Percentiles rank a stretch among this genome's conserved stretches.
Evolutionary conservation across 2,797 vertebrate species (phyloP).

Genomic region (Oreortyx pictus): DNA sequence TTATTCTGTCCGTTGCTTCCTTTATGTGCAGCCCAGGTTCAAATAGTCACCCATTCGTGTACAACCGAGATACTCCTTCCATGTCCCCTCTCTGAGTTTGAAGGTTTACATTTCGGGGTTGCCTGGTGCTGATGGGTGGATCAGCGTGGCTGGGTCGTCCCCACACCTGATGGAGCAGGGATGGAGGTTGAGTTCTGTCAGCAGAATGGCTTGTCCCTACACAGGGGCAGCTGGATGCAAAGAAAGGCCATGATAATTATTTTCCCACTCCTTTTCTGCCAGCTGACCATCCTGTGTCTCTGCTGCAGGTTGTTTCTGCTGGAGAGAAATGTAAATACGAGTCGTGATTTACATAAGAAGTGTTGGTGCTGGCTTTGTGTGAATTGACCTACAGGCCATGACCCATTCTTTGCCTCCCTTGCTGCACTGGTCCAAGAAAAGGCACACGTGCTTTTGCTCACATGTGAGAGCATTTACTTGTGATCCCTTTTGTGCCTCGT

Average conservation of each 20-base stretch:
- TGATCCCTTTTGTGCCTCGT: neutral
- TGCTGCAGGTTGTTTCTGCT: neutral
- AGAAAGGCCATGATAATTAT: neutral
- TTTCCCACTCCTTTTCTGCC: neutral
- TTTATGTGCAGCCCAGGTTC: neutral
- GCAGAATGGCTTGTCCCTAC: neutral
- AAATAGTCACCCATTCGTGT: neutral
- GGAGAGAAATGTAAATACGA: neutral
- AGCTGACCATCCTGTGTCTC: neutral
- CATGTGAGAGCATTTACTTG: rapidly evolving
- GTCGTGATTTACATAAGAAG: rapidly evolving
- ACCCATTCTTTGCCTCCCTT: neutral
- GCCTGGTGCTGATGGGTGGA: neutral
- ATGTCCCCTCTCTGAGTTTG: neutral
- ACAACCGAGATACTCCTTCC: neutral
- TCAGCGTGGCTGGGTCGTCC: neutral
- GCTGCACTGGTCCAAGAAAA: neutral
- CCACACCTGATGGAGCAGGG: neutral
- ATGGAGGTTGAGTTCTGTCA: neutral
- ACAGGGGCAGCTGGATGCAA: neutral
- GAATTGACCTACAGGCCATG: rapidly evolving
- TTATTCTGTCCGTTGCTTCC: neutral
- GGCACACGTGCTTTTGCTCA: neutral
- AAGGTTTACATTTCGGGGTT: neutral
- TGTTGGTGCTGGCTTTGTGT: neutral